Conservation (phyloP, 2,888 invertebrate genomes). For the Leuctra nigra region DNA sequence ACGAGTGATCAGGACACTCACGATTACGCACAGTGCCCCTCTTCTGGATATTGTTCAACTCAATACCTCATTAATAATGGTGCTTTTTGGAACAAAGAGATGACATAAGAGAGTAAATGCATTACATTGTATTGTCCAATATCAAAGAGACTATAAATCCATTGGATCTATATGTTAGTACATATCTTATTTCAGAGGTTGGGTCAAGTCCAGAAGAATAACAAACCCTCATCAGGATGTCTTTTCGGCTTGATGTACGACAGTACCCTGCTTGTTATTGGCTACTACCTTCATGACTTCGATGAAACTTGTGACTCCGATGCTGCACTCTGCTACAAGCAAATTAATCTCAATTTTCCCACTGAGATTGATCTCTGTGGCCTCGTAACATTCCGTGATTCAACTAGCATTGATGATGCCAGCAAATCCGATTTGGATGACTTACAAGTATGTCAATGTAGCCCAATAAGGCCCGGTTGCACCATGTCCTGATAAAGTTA, state of each 20-base stretch:
- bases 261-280: slow-evolving; percentile 60
- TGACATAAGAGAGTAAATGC: no score
- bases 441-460: slow-evolving; percentile 17
- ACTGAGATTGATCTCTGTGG: slow-evolving; percentile 74
- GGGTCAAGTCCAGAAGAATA: slow-evolving; percentile 52
- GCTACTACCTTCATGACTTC: slow-evolving; percentile 55
- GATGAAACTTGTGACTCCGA: slow-evolving; percentile 43
- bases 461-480: no score
- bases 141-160: no score
- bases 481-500: no score
- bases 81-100: no score
- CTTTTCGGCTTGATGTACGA: slow-evolving; percentile 70
- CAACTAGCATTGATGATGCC: slow-evolving; percentile 13
- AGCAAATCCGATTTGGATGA: slow-evolving; percentile 9
- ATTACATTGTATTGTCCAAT: no score
- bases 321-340: slow-evolving; percentile 46
- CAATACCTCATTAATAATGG: no score
- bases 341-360: slow-evolving; percentile 59
- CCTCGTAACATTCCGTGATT: slow-evolving; percentile 57
- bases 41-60: no score
- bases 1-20: no score
- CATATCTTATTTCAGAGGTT: slow-evolving; percentile 52
- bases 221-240: slow-evolving; percentile 50
- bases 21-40: no score
- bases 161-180: no score